Conservation (phyloP, 2,888 invertebrate genomes). For the Diplolepis rosae region DNA sequence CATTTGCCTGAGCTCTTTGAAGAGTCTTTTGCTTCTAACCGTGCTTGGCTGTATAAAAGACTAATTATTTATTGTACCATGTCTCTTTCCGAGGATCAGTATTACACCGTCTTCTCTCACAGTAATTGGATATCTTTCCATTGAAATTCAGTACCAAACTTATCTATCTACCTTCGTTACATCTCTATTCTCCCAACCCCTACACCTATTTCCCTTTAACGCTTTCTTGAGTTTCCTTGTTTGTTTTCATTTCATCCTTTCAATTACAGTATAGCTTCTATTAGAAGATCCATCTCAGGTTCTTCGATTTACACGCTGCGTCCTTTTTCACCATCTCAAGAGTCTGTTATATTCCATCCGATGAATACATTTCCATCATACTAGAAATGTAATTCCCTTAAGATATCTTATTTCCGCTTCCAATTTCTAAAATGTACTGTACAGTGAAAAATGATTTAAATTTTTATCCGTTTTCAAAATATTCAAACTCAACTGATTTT, state of each 20-base stretch:
- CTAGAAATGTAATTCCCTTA: no score
- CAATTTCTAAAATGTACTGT: no score
- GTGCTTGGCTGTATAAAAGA: constrained; percentile 2
- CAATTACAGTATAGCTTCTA: constrained; percentile 8
- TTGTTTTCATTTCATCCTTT: constrained; percentile 18
- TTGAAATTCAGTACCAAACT: constrained; percentile 48
- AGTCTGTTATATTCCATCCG: background rate
- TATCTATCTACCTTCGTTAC: constrained; percentile 38
- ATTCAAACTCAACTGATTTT: no score
- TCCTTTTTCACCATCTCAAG: background rate
- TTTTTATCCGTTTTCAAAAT: no score
- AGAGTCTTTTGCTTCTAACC: constrained; percentile 15
- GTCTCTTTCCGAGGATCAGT: constrained; percentile 33
- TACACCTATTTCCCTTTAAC: constrained; percentile 20
- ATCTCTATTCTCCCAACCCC: constrained; percentile 12
- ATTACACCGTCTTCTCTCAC: constrained; percentile 26
- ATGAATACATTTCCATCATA: no score
- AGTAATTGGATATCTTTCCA: constrained; percentile 50
- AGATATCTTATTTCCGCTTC: no score
- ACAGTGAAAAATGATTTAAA: no score
- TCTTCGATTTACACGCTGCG: background rate
- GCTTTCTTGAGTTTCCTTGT: constrained; percentile 16
- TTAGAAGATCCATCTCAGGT: background rate
- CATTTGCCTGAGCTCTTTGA: constrained; percentile 6
- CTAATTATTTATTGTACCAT: constrained; percentile 20